phyloP scores from a whole-genome alignment of 2,113 vertebrate species.

The Sander lucioperca region DNA sequence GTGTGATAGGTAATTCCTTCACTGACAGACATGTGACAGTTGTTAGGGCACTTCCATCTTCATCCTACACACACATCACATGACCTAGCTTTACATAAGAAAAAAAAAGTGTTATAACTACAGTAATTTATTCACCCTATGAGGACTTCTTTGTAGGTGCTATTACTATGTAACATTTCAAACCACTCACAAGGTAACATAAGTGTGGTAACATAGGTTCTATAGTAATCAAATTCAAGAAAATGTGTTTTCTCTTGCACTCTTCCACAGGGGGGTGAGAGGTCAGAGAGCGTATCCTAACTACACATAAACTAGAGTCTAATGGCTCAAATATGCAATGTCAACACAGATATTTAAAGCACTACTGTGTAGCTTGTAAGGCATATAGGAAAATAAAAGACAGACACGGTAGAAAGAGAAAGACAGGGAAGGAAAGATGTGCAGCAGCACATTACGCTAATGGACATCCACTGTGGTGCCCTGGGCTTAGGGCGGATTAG shows the following conservation, averaged over 20 bases:
- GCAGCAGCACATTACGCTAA: slow-evolving; percentile 73
- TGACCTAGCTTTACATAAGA: slow-evolving; percentile 5
- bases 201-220: neutral
- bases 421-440: slow-evolving; percentile 51
- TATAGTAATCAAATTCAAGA: neutral
- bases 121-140: neutral
- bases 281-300: slow-evolving; percentile 29
- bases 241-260: neutral
- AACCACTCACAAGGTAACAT: neutral
- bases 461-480: slow-evolving; percentile 75
- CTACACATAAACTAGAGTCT: neutral
- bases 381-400: neutral
- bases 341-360: neutral
- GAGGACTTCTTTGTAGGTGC: neutral
- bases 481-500: slow-evolving; percentile 78
- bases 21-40: neutral
- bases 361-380: neutral
- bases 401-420: neutral
- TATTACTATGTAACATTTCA: neutral
- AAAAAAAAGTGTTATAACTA: neutral
- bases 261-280: neutral
- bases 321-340: slow-evolving; percentile 1
- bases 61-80: neutral
- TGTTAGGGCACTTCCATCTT: neutral
- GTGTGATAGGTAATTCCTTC: neutral